phyloP scores from a whole-genome alignment of 2,797 vertebrate genomes.

The Peromyscus eremicus region DNA sequence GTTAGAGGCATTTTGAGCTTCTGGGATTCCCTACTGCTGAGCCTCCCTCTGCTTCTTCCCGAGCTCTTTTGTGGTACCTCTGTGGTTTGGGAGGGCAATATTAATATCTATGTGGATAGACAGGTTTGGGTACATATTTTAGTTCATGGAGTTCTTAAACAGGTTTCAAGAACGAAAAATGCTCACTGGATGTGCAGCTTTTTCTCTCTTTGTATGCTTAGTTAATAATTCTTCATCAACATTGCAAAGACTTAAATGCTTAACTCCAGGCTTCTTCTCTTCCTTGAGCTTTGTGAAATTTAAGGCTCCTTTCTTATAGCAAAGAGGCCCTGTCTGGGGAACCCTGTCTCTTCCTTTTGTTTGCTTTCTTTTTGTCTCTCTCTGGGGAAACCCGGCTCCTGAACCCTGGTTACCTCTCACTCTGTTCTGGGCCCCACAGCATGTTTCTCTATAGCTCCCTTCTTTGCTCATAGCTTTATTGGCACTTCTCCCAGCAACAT shows the following conservation, averaged over 20 bases:
- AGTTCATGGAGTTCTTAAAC: not conserved
- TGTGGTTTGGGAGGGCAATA: not conserved
- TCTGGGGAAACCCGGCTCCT: constrained; percentile 75
- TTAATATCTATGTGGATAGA: constrained; percentile 14
- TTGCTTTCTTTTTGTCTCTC: constrained; percentile 77
- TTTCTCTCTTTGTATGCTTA: constrained; percentile 10
- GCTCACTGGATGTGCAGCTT: not conserved
- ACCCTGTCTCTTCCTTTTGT: constrained; percentile 76
- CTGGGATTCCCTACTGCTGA: not conserved
- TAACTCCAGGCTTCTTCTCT: constrained; percentile 55
- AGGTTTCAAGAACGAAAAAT: constrained; percentile 59
- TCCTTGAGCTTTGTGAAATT: constrained; percentile 65
- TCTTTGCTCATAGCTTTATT: constrained; percentile 67
- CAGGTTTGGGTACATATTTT: constrained; percentile 48
- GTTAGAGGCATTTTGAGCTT: not conserved
- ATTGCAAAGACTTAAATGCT: constrained; percentile 38
- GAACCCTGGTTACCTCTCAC: constrained; percentile 71
- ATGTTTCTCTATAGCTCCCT: constrained; percentile 59
- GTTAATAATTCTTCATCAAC: constrained; percentile 72
- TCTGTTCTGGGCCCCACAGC: constrained; percentile 59
- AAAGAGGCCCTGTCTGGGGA: constrained; percentile 65
- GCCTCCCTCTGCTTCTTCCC: not conserved
- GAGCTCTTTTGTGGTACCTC: not conserved
- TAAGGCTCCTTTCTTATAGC: constrained; percentile 65
- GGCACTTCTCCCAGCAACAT: constrained; percentile 66